Conservation (phyloP, 2,888 invertebrate species). For the Apamea crenata region DNA sequence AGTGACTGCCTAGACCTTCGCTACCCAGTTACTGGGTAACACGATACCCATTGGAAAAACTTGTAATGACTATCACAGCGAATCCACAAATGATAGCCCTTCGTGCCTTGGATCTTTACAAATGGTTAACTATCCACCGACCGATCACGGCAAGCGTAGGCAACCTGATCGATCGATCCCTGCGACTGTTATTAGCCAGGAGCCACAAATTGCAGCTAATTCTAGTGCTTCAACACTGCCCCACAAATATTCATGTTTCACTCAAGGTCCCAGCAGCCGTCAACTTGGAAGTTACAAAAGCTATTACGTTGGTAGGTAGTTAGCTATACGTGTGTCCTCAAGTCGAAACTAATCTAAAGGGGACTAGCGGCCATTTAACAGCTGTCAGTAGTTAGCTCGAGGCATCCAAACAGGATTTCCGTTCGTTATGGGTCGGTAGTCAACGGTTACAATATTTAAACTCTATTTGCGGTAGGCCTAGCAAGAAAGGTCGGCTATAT, state of each 20-base stretch:
- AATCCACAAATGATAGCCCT: background rate
- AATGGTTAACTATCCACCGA: too few species aligned
- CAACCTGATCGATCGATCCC: background rate
- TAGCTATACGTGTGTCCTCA: constrained; percentile 28
- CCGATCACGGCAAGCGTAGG: too few species aligned
- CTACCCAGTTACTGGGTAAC: background rate
- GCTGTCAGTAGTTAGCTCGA: constrained; percentile 29
- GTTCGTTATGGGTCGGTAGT: constrained; percentile 9
- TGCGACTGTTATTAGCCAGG: too few species aligned
- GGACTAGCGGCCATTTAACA: constrained; percentile 28
- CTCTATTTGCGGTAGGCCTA: constrained; percentile 1
- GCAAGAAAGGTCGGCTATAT: background rate
- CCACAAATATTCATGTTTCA: constrained; percentile 5
- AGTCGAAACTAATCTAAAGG: constrained; percentile 54
- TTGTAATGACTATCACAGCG: background rate
- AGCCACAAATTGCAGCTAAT: background rate
- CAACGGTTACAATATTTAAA: constrained; percentile 37
- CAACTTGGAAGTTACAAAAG: constrained; percentile 34
- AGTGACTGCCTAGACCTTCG: background rate
- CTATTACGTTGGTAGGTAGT: constrained; percentile 32
- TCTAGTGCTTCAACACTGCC: background rate
- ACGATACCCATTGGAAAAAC: background rate
- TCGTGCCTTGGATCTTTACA: too few species aligned
- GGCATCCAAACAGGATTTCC: constrained; percentile 43
- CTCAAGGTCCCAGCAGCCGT: constrained; percentile 13